A percentile compares a stretch with the other conserved stretches of the same genome.
phyloP scores from a whole-genome alignment of 2,888 invertebrate species.

The Vannuccia rotundouncinata region DNA sequence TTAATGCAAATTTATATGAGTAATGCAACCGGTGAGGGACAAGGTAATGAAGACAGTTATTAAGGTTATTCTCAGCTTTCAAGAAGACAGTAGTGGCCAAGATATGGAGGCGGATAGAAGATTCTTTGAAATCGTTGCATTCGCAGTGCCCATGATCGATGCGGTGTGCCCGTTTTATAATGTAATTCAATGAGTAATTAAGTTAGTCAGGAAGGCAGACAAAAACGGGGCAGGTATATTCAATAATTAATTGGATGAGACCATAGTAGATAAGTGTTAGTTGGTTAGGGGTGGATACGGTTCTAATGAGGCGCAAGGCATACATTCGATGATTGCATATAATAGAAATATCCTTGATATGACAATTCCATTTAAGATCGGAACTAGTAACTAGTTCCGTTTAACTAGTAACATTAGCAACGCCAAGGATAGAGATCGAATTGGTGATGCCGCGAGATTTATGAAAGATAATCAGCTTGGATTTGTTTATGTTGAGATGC shows the following conservation, averaged over 20 bases:
- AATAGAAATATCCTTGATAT: slow-evolving; percentile 3
- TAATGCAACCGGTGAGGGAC: no score
- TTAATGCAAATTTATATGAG: no score
- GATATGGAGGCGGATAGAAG: no score
- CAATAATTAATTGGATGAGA: no score
- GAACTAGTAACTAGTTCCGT: neutral
- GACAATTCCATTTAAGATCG: slow-evolving; percentile 5
- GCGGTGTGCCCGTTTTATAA: slow-evolving; percentile 26
- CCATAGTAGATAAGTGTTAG: slow-evolving; percentile 20
- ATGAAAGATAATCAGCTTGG: slow-evolving; percentile 17
- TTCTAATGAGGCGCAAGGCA: slow-evolving; percentile 11
- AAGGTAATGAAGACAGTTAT: no score
- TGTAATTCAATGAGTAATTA: no score
- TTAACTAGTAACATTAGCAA: slow-evolving; percentile 20
- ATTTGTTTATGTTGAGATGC: slow-evolving; percentile 17
- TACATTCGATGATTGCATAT: neutral
- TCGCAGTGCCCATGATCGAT: slow-evolving; percentile 9
- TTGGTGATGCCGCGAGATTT: slow-evolving; percentile 5
- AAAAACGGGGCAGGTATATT: no score
- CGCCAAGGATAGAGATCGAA: slow-evolving; percentile 6
- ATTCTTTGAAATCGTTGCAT: no score
- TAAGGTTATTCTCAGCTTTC: no score
- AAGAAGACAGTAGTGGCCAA: no score
- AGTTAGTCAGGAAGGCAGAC: no score
- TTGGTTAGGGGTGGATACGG: slow-evolving; percentile 7